A percentile compares a stretch with the other conserved stretches of the same genome.
These are phyloP conservation scores for Bombus pyrosoma DNA, from an alignment of 1,140 invertebrate genomes.

Conservation along the genomic window DNA sequence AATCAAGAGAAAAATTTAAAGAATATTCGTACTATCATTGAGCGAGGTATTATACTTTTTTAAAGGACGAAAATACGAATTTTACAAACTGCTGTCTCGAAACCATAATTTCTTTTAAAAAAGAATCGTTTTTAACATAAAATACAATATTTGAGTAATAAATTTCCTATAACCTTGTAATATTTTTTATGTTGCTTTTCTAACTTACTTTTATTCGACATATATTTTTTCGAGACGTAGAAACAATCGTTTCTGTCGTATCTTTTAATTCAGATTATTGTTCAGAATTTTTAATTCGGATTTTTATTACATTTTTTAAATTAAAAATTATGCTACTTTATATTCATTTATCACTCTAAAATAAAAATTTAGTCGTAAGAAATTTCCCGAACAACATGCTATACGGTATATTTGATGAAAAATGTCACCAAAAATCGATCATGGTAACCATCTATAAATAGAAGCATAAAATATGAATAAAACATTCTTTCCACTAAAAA, in stretches of 20 bases:
- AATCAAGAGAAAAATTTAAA: background rate
- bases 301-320: background rate
- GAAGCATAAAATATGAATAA: constrained; percentile 1
- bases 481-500: background rate
- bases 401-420: background rate
- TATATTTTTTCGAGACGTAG: background rate
- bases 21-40: background rate
- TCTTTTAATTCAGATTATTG: background rate
- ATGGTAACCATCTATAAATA: background rate
- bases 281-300: too few species aligned
- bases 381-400: background rate
- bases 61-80: background rate
- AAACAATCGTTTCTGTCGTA: too few species aligned
- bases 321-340: background rate
- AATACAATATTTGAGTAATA: background rate
- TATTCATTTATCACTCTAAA: background rate
- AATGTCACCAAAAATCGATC: constrained; percentile 11
- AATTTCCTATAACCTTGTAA: too few species aligned
- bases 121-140: background rate
- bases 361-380: background rate
- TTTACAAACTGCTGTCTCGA: background rate
- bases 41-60: background rate
- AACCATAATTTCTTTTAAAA: background rate
- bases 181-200: background rate
- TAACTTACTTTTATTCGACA: too few species aligned